Evolutionary conservation across 2,113 vertebrate species (phyloP).

Genomic region (Scolopax mira): DNA sequence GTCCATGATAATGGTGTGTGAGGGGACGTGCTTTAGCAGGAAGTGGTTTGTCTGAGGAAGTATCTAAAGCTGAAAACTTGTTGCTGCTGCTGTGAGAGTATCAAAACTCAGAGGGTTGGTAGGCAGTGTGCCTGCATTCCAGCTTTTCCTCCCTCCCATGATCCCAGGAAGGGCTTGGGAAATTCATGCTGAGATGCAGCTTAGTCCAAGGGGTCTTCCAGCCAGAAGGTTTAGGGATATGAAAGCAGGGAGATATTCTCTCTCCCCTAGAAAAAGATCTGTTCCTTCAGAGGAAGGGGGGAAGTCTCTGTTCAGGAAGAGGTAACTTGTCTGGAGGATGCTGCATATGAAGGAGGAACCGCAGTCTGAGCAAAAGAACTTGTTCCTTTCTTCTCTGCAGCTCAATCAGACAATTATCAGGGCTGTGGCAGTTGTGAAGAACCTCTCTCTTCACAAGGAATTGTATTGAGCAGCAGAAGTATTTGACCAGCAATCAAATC

Average conservation of each 20-base stretch:
- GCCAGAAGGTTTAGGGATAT: not conserved
- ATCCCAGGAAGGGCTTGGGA: not conserved
- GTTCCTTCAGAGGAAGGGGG: not conserved
- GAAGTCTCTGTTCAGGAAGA: not conserved
- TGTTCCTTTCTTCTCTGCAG: not conserved
- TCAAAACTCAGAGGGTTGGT: not conserved
- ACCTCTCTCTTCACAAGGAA: not conserved
- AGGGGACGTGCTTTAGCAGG: not conserved
- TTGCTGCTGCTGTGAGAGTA: not conserved
- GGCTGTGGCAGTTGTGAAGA: not conserved
- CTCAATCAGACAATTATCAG: not conserved
- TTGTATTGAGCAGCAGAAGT: not conserved
- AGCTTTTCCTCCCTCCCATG: not conserved
- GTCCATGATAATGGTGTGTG: accelerated
- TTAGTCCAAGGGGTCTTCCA: not conserved
- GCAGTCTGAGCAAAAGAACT: not conserved
- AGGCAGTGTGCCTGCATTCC: not conserved
- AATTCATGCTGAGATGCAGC: not conserved
- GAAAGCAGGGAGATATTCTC: not conserved
- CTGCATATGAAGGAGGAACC: not conserved
- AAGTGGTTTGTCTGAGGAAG: not conserved
- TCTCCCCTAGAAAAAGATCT: not conserved
- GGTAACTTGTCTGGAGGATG: not conserved
- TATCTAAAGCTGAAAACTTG: not conserved
- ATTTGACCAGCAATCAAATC: not conserved